Evolutionary conservation across 2,797 vertebrate genomes (phyloP).

Genomic region (Cyclura pinguis): DNA sequence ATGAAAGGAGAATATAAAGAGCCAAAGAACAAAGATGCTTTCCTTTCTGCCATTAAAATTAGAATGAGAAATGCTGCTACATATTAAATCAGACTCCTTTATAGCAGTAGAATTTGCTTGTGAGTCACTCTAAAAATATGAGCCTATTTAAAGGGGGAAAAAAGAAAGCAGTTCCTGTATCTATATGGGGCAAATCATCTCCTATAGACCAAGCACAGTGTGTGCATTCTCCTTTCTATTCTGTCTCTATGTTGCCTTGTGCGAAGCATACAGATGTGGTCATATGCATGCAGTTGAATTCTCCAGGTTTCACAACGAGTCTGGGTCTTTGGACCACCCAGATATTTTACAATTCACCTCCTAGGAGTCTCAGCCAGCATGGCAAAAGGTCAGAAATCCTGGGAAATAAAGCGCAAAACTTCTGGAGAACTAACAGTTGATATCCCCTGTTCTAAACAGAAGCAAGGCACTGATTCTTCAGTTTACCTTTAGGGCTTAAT

Average conservation of each 20-base stretch:
- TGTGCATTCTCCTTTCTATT: background rate
- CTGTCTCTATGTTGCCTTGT: background rate
- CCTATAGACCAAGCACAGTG: no score
- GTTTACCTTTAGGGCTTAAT: background rate
- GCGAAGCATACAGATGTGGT: background rate
- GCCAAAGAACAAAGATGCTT: background rate
- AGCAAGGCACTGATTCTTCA: background rate
- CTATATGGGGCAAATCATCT: background rate
- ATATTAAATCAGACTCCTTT: background rate
- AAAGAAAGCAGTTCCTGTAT: fast-evolving
- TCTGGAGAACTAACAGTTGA: no score
- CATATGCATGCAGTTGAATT: background rate
- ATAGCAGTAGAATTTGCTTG: background rate
- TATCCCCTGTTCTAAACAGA: background rate
- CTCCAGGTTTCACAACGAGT: background rate
- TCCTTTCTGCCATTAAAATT: slow-evolving; percentile 37
- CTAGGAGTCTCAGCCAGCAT: no score
- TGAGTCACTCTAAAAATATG: slow-evolving; percentile 10
- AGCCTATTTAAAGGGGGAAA: background rate
- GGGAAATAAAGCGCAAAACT: no score
- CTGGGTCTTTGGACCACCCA: background rate
- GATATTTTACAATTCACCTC: no score
- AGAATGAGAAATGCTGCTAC: slow-evolving; percentile 29
- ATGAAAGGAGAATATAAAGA: slow-evolving; percentile 30
- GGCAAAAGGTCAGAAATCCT: no score